A percentile compares a stretch with the other conserved stretches of the same genome.
These are phyloP conservation scores for Toxotes chatareus DNA, from an alignment of 2,113 vertebrate species.

Conservation along the genomic window DNA sequence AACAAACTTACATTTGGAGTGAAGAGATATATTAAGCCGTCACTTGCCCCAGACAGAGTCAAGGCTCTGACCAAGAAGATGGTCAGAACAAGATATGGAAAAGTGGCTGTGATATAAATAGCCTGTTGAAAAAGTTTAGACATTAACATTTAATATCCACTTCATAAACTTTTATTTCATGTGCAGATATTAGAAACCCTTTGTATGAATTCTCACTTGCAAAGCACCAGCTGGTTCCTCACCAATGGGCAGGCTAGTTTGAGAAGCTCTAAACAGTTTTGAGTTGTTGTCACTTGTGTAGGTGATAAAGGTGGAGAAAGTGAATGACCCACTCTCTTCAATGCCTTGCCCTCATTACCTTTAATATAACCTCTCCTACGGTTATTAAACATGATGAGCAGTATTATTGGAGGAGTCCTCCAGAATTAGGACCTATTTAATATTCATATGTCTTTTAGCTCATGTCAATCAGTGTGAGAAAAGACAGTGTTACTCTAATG, in stretches of 20 bases:
- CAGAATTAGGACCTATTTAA: not conserved
- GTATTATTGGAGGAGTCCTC: not conserved
- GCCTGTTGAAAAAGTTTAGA: conserved; percentile 76
- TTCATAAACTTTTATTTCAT: not conserved
- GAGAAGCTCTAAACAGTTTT: not conserved
- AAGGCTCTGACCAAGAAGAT: conserved; percentile 88
- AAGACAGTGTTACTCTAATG: not conserved
- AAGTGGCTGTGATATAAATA: conserved; percentile 88
- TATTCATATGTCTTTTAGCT: not conserved
- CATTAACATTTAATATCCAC: not conserved
- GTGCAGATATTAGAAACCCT: not conserved
- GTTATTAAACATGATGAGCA: not conserved
- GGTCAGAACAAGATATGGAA: conserved; percentile 89
- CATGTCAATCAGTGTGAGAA: not conserved
- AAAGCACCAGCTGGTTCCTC: too few relatives aligned
- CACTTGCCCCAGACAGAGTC: conserved; percentile 86
- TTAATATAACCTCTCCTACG: not conserved
- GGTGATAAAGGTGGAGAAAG: too few relatives aligned
- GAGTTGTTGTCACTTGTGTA: not conserved
- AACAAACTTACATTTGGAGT: conserved; percentile 86
- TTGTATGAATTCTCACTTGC: too few relatives aligned
- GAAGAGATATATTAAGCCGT: conserved; percentile 88
- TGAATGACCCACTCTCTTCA: too few relatives aligned
- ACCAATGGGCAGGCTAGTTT: not conserved
- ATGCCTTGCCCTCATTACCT: too few relatives aligned